Evolutionary conservation across 2,888 invertebrate genomes (phyloP).

Genomic region (Eupithecia subfuscata): DNA sequence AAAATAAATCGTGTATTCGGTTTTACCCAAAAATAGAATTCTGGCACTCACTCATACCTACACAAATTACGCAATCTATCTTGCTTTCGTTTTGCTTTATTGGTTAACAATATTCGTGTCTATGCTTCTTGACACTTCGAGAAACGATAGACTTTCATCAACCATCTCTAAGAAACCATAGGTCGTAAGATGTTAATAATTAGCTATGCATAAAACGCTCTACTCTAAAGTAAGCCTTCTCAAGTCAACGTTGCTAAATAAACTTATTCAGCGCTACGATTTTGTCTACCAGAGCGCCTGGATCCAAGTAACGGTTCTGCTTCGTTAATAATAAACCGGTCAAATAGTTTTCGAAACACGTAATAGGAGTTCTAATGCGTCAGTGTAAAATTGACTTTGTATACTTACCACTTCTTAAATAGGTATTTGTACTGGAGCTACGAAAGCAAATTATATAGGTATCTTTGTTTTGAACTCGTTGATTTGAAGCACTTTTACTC

Average conservation of each 20-base stretch:
- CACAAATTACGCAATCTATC: neutral
- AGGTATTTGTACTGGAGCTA: constrained; percentile 9
- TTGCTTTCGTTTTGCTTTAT: neutral
- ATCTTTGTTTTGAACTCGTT: neutral
- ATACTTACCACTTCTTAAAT: constrained; percentile 5
- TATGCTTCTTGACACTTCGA: neutral
- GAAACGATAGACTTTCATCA: neutral
- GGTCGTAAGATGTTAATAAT: neutral
- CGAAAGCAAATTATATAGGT: constrained; percentile 3
- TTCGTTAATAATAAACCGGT: constrained; percentile 38
- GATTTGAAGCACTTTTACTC: neutral
- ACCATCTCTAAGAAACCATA: neutral
- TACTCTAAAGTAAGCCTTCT: neutral
- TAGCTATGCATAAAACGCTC: neutral
- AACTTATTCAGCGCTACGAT: constrained; percentile 24
- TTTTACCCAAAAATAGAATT: neutral
- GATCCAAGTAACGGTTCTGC: constrained; percentile 35
- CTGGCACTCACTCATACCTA: neutral
- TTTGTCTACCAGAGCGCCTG: constrained; percentile 31
- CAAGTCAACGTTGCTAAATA: constrained; percentile 6
- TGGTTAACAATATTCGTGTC: neutral
- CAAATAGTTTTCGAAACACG: constrained; percentile 38
- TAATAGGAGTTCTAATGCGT: constrained; percentile 33
- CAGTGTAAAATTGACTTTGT: constrained; percentile 29
- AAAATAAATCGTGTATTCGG: neutral